Conservation (phyloP, 1,140 invertebrate genomes). For the Ips typographus region DNA sequence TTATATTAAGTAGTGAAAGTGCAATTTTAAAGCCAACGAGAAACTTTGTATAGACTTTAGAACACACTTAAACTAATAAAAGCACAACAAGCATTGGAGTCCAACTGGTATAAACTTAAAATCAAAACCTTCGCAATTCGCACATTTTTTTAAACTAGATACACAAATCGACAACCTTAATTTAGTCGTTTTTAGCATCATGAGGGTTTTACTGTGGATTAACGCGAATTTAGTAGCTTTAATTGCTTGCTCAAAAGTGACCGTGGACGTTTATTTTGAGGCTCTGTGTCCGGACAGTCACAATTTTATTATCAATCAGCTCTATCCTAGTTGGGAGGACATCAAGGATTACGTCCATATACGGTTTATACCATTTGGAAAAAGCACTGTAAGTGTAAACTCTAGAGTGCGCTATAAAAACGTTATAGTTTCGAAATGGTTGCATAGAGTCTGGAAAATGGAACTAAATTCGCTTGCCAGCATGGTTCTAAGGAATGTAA, state of each 20-base stretch:
- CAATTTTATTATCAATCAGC: constrained; percentile 63
- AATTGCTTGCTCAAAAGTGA: constrained; percentile 35
- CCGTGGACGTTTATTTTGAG: constrained; percentile 72
- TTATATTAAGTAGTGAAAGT: no score
- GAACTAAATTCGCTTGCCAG: constrained; percentile 44
- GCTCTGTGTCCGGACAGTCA: constrained; percentile 77
- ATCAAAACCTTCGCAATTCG: background rate
- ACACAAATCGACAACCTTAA: no score
- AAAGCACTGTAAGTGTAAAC: constrained; percentile 61
- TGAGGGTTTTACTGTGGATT: no score
- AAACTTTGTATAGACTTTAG: no score
- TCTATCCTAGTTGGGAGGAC: constrained; percentile 54
- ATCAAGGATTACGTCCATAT: constrained; percentile 57
- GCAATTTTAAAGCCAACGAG: no score
- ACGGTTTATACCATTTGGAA: constrained; percentile 74
- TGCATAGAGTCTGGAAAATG: constrained; percentile 41
- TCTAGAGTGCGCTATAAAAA: constrained; percentile 1
- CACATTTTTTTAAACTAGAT: no score
- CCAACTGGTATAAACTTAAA: background rate
- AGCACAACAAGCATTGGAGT: background rate
- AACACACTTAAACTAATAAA: no score
- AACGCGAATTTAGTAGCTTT: no score
- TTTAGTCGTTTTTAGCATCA: no score
- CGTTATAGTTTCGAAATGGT: no score
- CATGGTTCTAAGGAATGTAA: constrained; percentile 47